Percentiles rank a stretch among this genome's conserved stretches.
Conservation (phyloP, 2,113 vertebrate genomes). For the Oncorhynchus kisutch region DNA sequence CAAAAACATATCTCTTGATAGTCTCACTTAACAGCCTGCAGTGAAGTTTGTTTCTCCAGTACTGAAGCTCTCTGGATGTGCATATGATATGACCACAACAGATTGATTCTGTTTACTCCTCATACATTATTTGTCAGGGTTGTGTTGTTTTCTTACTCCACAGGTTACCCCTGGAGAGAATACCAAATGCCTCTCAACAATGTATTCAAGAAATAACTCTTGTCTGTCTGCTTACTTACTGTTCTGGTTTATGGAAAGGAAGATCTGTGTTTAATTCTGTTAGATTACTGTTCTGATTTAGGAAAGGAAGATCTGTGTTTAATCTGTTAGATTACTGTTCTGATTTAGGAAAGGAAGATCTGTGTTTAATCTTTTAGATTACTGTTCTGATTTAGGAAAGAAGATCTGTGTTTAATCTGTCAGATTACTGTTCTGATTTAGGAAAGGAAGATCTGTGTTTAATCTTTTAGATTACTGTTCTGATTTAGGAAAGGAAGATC, state of each 20-base stretch:
- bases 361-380: no score
- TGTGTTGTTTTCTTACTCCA: slow-evolving; percentile 48
- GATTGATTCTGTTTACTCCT: slow-evolving; percentile 65
- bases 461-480: no score
- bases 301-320: no score
- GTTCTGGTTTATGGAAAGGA: neutral
- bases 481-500: no score
- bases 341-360: no score
- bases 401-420: no score
- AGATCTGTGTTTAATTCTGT: slow-evolving; percentile 38
- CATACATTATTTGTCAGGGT: slow-evolving; percentile 68
- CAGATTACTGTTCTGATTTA: no score
- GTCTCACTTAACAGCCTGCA: slow-evolving; percentile 56
- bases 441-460: no score
- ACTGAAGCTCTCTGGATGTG: slow-evolving; percentile 48
- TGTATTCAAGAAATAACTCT: slow-evolving; percentile 39
- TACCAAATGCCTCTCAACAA: slow-evolving; percentile 42
- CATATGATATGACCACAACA: slow-evolving; percentile 62
- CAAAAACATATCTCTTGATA: slow-evolving; percentile 40
- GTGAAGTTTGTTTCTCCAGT: slow-evolving; percentile 50
- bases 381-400: no score
- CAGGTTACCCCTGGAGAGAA: slow-evolving; percentile 48
- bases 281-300: neutral
- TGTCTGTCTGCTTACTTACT: slow-evolving; percentile 26
- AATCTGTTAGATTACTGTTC: no score